Base-by-base conservation (phyloP, 2,888 invertebrate genomes). In the Muschampia staudingeri region DNA sequence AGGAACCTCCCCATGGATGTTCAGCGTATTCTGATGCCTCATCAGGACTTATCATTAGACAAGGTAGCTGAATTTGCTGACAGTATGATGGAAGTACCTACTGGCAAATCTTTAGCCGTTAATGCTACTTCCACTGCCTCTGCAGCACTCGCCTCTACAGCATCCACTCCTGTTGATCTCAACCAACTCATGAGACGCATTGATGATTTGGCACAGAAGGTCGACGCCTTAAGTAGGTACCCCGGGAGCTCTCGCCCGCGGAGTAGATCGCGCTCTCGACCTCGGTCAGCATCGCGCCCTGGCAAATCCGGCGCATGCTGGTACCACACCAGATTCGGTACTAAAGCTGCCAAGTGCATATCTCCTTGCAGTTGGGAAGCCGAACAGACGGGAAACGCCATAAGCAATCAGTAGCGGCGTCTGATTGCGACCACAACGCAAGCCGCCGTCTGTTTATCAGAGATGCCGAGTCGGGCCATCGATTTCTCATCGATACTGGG, bases 361-460 rank as follows among this genome's bases (percentile, higher is more conserved):
- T 40, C 16, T 0, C 85, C 82, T 4, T 85, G 83, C 71, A 44
- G 6, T n/a, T 85, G 84, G 84, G 61, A 19, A 25, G 56, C 56
- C 19, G 9, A 19, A 3, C 56, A 56, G 56, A 56, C 75, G 84
- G 83, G 42, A 85, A 84, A 86, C 84, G 16, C 61, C 42, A 34
- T 30, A 25, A 72, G 67, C 84, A 79, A 56, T 83, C 84, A 81
- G 82, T 86, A 86, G 78, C 25, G 81, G 84, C 85, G 85, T 56
- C 76, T 80, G 86, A 84, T 61, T 83, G 86, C 73, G 42, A 81
- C 72, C 75, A 25, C 11, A 56, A 56, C 9, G n/a, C 56, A 56
- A 56, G 56, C 19, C 56, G 85, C 71, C 87, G 87, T 44, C 61
- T 85, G 0, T 87, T 87, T 65, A 67, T 86, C 3, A 83, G 16